Conservation (phyloP, 2,888 invertebrate genomes). For the Listrodromus nycthemerus region DNA sequence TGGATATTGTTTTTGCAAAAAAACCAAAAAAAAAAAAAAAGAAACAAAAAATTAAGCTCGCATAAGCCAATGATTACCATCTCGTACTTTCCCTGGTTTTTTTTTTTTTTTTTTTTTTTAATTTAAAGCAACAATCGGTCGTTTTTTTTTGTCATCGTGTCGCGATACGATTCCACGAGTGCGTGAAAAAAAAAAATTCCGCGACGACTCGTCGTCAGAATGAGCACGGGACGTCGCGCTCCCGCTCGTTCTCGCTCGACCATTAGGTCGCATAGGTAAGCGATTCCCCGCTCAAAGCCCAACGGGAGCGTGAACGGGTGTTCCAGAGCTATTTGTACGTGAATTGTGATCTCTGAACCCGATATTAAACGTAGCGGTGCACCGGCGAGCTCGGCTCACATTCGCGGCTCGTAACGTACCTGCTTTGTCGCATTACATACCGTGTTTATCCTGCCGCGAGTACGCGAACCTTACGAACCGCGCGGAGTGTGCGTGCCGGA, state of each 20-base stretch:
- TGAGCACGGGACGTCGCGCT: constrained; percentile 6
- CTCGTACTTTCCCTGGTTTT: neutral
- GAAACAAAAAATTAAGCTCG: neutral
- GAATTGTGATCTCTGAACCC: constrained; percentile 73
- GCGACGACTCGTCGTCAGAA: constrained; percentile 5
- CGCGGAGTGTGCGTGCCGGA: constrained; percentile 30
- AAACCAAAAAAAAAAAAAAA: too few species aligned
- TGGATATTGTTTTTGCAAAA: neutral
- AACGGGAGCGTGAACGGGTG: constrained; percentile 70
- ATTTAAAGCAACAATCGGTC: neutral
- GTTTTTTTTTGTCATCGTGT: neutral
- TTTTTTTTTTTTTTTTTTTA: neutral
- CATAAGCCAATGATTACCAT: neutral
- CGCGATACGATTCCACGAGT: neutral
- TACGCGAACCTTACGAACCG: neutral
- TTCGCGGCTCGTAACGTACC: constrained; percentile 29
- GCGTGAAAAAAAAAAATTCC: neutral
- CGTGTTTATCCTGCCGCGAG: constrained; percentile 9
- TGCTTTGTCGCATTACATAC: constrained; percentile 36
- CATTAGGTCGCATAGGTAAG: constrained; percentile 14
- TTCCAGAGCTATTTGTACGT: constrained; percentile 56
- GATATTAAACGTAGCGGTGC: constrained; percentile 64
- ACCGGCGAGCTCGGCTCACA: constrained; percentile 18
- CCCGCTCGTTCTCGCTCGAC: neutral
- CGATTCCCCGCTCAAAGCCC: constrained; percentile 51